Base-by-base conservation (phyloP, 2,797 vertebrate species). In the Crax fasciolata region DNA sequence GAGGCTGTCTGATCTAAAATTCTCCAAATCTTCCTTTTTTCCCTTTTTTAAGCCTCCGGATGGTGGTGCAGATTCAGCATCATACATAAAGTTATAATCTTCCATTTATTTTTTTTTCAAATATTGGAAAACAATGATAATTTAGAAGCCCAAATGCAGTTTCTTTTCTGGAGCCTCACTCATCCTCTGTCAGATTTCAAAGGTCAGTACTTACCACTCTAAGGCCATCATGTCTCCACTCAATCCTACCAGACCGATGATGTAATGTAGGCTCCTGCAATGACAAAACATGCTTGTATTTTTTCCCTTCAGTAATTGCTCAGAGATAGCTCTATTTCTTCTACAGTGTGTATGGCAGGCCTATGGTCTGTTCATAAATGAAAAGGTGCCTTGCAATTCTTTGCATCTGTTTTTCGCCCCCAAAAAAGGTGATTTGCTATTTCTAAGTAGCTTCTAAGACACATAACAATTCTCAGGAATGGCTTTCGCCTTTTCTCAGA, bases 211-310 rank as follows among this genome's bases (percentile, higher is more conserved):
- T 57, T 39, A 17, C 24, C 21, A 63, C 72, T 67, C 65, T 57
- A 52, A 19, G 46, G 25, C 77, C 67, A 28, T 72, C 7, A 8
- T 1, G 13, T 32, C 62, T 85, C 30, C 44, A 85, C 9, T 79
- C 61, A 72, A 80, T 81, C 66, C 89, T 77, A 61, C 84, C 0
- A 0, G 82, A 7, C 35, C 0, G 13, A 39, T 80, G 89, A 65
- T 89, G 48, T 10, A 21, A 25, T 28, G 30, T 9, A 77, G 66
- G 5, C 16, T 78, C 35, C 86, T 90, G 86, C 54, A 92, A 77
- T 54, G 84, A 59, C 65, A 96, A 11, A 84, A 74, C 39, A n/a
- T 38, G 55, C 78, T 87, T 89, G 41, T 48, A 21, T 85, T 89
- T 79, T 28, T 52, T 79, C 63, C 71, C 78, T 61, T 41, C 55